phyloP scores from a whole-genome alignment of 2,113 vertebrate species.

The Dromiciops gliroides region DNA sequence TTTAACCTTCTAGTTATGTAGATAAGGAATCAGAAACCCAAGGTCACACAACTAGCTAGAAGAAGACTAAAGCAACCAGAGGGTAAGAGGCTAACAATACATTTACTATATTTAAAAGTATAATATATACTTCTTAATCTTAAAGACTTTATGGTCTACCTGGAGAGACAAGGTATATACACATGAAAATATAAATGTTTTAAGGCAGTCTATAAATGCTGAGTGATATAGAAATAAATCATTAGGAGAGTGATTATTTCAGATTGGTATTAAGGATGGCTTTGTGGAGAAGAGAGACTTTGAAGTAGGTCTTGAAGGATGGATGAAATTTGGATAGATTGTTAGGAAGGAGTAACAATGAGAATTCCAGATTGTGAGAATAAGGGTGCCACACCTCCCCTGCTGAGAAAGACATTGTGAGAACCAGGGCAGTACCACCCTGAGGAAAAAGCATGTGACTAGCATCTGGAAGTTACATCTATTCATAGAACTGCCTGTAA shows the following conservation, averaged over 20 bases:
- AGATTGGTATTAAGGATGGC: neutral
- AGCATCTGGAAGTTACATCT: too few relatives aligned
- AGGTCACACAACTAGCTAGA: neutral
- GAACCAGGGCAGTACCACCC: too few relatives aligned
- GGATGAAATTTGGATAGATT: neutral
- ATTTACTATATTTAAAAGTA: neutral
- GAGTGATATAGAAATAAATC: neutral
- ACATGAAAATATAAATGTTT: neutral
- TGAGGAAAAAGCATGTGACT: too few relatives aligned
- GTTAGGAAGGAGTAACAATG: neutral
- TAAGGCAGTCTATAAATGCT: neutral
- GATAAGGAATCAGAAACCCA: neutral
- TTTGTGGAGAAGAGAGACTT: neutral
- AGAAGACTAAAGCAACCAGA: neutral
- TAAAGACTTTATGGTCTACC: neutral
- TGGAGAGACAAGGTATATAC: neutral
- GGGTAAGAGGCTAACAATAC: neutral
- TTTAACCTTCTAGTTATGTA: neutral
- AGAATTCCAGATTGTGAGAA: neutral
- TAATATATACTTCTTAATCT: neutral
- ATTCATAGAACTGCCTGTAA: too few relatives aligned
- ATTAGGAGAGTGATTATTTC: neutral
- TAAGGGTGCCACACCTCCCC: too few relatives aligned
- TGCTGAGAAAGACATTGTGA: too few relatives aligned
- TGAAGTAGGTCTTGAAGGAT: neutral